A percentile compares a stretch with the other conserved stretches of the same genome.
phyloP scores from a whole-genome alignment of 37 sponge, comb jelly and placozoan species.

The Mnemiopsis leidyi region DNA sequence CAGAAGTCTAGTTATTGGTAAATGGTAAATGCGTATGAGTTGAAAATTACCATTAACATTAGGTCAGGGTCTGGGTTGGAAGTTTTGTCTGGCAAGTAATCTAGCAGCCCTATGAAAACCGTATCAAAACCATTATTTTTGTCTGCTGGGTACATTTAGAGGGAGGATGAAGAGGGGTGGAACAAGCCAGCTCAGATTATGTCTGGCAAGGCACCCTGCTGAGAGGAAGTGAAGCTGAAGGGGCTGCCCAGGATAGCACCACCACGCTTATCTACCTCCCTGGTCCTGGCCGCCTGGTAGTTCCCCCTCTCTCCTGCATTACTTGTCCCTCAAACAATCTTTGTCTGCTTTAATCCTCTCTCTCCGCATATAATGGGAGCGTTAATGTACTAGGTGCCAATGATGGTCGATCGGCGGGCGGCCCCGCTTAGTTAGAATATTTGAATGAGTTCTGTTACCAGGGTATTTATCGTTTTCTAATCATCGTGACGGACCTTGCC shows the following conservation, averaged over 20 bases:
- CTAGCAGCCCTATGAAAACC: background rate
- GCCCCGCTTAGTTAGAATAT: background rate
- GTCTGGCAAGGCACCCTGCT: background rate
- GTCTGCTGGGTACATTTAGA: background rate
- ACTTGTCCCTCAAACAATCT: background rate
- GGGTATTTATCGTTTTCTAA: background rate
- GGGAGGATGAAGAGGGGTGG: background rate
- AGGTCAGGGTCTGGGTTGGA: background rate
- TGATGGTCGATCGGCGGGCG: background rate
- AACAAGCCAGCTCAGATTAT: background rate
- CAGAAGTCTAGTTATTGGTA: background rate
- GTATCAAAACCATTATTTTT: background rate
- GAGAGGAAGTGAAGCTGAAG: background rate
- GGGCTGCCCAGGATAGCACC: background rate
- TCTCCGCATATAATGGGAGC: background rate
- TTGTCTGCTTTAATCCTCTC: background rate
- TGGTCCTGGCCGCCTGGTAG: too few relatives aligned
- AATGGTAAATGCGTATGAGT: background rate
- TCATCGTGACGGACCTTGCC: background rate
- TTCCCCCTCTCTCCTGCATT: background rate
- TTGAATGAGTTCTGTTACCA: background rate
- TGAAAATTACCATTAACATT: background rate
- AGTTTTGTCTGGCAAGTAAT: background rate
- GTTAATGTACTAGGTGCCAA: background rate
- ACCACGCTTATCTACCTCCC: background rate